phyloP scores from a whole-genome alignment of 2,888 invertebrate species.

The Trichopoda pennipes region DNA sequence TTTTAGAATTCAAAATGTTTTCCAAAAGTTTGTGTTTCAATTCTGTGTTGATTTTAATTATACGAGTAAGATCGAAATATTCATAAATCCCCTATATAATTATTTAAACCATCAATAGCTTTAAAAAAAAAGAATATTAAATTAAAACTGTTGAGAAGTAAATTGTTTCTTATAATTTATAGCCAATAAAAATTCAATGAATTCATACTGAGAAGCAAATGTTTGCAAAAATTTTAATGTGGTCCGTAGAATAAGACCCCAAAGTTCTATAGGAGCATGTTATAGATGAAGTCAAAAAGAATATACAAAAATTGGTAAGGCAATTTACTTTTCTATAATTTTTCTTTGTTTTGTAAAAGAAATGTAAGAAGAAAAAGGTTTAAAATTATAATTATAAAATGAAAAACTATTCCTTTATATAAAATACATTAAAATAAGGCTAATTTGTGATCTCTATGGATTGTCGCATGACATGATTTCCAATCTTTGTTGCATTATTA shows the following conservation, averaged over 20 bases:
- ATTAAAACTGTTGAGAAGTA: constrained; percentile 47
- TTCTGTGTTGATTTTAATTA: neutral
- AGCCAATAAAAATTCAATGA: neutral
- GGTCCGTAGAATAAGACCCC: neutral
- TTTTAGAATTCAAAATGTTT: constrained; percentile 49
- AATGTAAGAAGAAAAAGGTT: neutral
- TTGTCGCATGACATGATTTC: constrained; percentile 39
- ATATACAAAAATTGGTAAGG: too few relatives aligned
- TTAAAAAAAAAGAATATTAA: constrained; percentile 23
- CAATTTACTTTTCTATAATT: neutral
- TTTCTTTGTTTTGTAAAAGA: neutral
- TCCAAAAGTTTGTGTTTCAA: constrained; percentile 31
- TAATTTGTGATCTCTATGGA: constrained; percentile 46
- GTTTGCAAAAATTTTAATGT: neutral
- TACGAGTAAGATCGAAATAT: constrained; percentile 31
- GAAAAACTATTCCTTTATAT: constrained; percentile 35
- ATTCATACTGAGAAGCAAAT: neutral
- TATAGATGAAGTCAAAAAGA: too few relatives aligned
- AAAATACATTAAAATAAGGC: constrained; percentile 65
- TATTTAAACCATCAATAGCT: constrained; percentile 34
- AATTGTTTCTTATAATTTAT: constrained; percentile 43
- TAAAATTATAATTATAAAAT: neutral
- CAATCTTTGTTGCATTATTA: constrained; percentile 54
- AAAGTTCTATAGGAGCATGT: neutral
- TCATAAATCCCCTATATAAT: constrained; percentile 45